Evolutionary conservation across 2,113 vertebrate species (phyloP).

Genomic region (Cairina moschata): DNA sequence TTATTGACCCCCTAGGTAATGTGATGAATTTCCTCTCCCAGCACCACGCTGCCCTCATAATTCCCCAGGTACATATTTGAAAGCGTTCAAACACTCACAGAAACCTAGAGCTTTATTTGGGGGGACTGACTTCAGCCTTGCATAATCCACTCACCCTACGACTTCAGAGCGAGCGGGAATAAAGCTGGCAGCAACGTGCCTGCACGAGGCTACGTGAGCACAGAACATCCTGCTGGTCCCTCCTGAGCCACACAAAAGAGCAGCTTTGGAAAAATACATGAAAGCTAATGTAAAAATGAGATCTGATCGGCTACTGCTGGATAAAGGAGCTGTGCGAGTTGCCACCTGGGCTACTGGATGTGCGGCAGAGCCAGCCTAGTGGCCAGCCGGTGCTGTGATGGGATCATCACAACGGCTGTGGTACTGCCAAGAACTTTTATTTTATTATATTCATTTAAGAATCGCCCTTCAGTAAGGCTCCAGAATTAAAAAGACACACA

Average conservation of each 20-base stretch:
- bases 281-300: neutral
- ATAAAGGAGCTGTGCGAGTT: neutral
- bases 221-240: neutral
- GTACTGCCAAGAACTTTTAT: too few species aligned
- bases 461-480: neutral
- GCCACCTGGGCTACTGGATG: neutral
- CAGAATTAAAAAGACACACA: neutral
- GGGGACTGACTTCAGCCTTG: neutral
- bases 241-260: neutral
- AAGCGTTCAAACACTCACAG: fast-evolving
- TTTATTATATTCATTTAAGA: neutral
- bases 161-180: neutral
- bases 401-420: fast-evolving
- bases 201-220: fast-evolving
- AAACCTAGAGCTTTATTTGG: neutral
- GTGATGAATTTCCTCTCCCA: neutral
- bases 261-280: neutral
- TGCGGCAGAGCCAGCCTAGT: neutral
- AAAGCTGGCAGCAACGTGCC: neutral
- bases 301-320: neutral
- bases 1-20: neutral
- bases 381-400: fast-evolving
- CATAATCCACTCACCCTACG: neutral
- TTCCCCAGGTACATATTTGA: neutral
- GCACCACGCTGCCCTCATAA: fast-evolving